These are phyloP conservation scores for Momotus momota DNA, from an alignment of 2,797 vertebrate genomes.

Conservation along the genomic window DNA sequence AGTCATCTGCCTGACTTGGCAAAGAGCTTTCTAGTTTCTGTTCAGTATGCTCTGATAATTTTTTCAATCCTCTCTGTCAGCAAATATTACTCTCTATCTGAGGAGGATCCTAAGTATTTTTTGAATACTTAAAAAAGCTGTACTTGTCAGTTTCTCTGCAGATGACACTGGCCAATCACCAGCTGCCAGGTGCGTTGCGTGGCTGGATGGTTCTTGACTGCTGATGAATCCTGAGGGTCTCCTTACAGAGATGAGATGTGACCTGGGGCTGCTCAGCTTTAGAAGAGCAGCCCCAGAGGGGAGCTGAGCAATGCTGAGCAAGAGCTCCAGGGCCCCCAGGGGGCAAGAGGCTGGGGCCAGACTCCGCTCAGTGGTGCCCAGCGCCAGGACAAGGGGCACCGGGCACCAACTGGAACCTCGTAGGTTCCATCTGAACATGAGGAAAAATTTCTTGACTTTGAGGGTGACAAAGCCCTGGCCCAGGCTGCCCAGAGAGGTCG, in stretches of 20 bases:
- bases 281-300: not conserved
- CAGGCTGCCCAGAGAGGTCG: not conserved
- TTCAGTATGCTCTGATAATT: not conserved
- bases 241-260: not conserved
- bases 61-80: not conserved
- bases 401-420: not conserved
- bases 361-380: not conserved
- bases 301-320: not conserved
- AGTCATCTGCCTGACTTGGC: not conserved
- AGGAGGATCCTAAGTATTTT: not conserved
- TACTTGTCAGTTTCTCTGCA: not conserved
- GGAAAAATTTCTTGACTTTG: not conserved
- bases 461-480: not conserved
- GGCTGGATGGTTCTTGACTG: not conserved
- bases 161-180: not conserved
- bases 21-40: not conserved
- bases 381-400: not conserved
- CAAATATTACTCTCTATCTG: not conserved
- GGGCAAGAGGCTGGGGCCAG: not conserved
- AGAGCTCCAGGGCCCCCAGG: not conserved
- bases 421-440: not conserved
- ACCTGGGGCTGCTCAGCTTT: not conserved
- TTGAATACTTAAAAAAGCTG: not conserved
- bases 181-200: not conserved
- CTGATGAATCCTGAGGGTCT: not conserved